Evolutionary conservation across 2,888 invertebrate genomes (phyloP), one percentile per base, ranked within the genome.

Genomic region (Synanthedon tipuliformis): DNA sequence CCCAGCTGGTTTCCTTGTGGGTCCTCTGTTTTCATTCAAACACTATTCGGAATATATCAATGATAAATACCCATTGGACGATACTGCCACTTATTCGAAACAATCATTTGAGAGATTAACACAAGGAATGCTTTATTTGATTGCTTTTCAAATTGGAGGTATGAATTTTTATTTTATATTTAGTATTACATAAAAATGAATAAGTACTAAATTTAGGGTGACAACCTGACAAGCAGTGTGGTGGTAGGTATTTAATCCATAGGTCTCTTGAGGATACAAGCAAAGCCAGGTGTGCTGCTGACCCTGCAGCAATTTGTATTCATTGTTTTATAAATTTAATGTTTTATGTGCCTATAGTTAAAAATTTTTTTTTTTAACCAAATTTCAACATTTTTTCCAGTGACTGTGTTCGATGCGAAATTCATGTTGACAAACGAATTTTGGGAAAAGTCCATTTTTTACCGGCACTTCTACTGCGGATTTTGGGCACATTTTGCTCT

Each of bases 11-110:
- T 97, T 96, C 73, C 81, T 99, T 41, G 95, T 98, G 34, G 99
- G 99, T 0, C 99, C 99, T 0, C 97, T 98, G 81, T 97, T 95
- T 79, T 92, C 95, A 0, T 94, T 95, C 89, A 90, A 87, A 61
- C 88, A 96, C 23, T 97, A 96, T 70, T 87, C 91, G 56, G 90
- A 93, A 57, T 97, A 94, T 73, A 90, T 95, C 1, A 81, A 89
- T 56, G 94, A 95, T 1, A 89, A 89, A 56, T 94, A 90, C 62
- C 81, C 86, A 0, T 60, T 84, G 12, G 34, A 34, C 10, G 61
- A 66, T 1, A 69, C 78, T 57, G 52, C 65, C 52, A 34, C 34
- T 34, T 34, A 34, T 34, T 34, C 34, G 10, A 34, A 34, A 34
- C 51, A 71, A 59, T 54, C 74, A 58, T 55, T 94, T 7, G 83